Conservation (phyloP, 30 jellyfish, hydroid and myxozoan genomes). For the Nemopilema nomurai region DNA sequence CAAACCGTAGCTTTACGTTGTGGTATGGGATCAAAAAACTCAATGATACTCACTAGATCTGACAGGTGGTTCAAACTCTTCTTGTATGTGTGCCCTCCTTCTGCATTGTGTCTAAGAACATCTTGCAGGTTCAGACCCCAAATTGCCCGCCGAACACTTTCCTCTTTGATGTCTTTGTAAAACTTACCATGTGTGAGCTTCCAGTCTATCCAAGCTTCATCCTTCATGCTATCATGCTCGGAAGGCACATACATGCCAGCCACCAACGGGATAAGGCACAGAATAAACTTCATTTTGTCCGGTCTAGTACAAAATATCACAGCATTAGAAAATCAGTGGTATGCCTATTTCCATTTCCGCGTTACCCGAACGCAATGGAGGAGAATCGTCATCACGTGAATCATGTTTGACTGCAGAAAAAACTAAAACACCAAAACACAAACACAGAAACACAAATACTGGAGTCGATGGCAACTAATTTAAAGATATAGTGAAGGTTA, state of each 20-base stretch:
- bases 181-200: slow-evolving; percentile 73
- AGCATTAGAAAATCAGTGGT: not conserved
- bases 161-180: slow-evolving; percentile 70
- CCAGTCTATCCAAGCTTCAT: slow-evolving; percentile 90
- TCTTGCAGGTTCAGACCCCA: slow-evolving; percentile 80
- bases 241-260: slow-evolving; percentile 49
- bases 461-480: too few species aligned
- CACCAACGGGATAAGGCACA: slow-evolving; percentile 51
- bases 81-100: slow-evolving; percentile 56
- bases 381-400: too few species aligned
- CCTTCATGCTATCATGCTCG: slow-evolving; percentile 46
- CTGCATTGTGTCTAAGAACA: slow-evolving; percentile 66
- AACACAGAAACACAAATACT: too few species aligned
- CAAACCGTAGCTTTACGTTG: too few species aligned
- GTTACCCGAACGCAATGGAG: too few species aligned
- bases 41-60: slow-evolving; percentile 70
- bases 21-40: too few species aligned
- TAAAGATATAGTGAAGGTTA: too few species aligned
- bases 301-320: not conserved
- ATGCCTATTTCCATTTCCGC: too few species aligned
- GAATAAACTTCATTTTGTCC: slow-evolving; percentile 28
- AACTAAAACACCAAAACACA: too few species aligned
- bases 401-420: too few species aligned
- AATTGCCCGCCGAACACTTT: slow-evolving; percentile 62
- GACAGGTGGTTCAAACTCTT: slow-evolving; percentile 86